A percentile compares a stretch with the other conserved stretches of the same genome.
These are phyloP conservation scores for Astyanax mexicanus DNA, from an alignment of 2,797 vertebrate species.

Conservation along the genomic window DNA sequence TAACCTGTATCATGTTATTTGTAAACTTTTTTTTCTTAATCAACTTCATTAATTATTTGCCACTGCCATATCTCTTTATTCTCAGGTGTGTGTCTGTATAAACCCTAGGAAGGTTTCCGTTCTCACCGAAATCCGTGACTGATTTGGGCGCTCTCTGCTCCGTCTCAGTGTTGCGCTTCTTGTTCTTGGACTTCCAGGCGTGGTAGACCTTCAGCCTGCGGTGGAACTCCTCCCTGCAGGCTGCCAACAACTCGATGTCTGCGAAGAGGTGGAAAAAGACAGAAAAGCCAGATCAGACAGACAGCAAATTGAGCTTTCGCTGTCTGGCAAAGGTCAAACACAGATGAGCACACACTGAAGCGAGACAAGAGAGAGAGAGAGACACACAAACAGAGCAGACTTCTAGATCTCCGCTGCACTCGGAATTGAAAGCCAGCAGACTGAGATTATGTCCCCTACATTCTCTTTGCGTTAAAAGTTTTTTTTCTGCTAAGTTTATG, in stretches of 20 bases:
- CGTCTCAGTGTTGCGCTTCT: conserved; percentile 90
- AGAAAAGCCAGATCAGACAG: neutral
- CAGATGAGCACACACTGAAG: neutral
- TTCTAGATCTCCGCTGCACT: no score
- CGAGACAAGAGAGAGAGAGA: neutral
- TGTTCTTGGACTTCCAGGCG: conserved; percentile 98
- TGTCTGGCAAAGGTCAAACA: conserved; percentile 20
- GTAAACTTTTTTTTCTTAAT: no score
- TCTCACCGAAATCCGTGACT: conserved; percentile 93
- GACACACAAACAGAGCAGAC: neutral
- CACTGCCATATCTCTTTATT: no score
- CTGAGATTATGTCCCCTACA: no score
- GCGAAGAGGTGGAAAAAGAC: neutral
- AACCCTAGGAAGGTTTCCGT: neutral
- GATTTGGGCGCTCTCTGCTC: conserved; percentile 96
- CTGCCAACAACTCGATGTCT: conserved; percentile 96
- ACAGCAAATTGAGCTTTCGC: conserved; percentile 20
- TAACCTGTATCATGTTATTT: no score
- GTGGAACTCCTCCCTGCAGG: conserved; percentile 98
- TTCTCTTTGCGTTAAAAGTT: no score
- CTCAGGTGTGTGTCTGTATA: neutral
- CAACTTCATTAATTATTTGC: no score
- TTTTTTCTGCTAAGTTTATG: no score
- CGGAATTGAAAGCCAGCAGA: no score
- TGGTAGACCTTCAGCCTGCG: conserved; percentile 98